A percentile compares a stretch with the other conserved stretches of the same genome.
phyloP scores from a whole-genome alignment of 2,888 invertebrate genomes.

The Agonopterix subpropinquella region DNA sequence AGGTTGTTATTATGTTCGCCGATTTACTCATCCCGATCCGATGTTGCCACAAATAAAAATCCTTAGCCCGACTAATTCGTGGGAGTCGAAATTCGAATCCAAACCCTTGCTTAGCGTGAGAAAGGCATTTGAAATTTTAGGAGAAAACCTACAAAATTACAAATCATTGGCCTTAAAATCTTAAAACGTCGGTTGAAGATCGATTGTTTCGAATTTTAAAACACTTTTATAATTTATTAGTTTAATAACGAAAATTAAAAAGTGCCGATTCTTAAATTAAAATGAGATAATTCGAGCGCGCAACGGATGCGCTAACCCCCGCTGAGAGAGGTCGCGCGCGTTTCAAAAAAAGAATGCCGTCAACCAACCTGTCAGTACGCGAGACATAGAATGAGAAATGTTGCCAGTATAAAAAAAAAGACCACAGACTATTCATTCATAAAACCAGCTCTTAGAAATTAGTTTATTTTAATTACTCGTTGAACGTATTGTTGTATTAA shows the following conservation, averaged over 20 bases:
- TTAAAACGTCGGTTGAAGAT: neutral
- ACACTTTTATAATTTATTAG: constrained; percentile 23
- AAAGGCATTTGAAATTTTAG: constrained; percentile 28
- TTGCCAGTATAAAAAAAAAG: constrained; percentile 52
- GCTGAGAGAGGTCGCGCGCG: constrained; percentile 66
- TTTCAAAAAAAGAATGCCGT: constrained; percentile 60
- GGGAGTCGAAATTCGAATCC: constrained; percentile 50
- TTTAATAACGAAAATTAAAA: constrained; percentile 24
- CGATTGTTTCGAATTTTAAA: constrained; percentile 9
- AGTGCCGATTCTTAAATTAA: constrained; percentile 58
- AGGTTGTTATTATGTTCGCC: constrained; percentile 64
- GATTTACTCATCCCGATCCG: constrained; percentile 62
- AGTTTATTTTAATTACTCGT: constrained; percentile 73
- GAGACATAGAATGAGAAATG: constrained; percentile 65
- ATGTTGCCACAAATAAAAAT: constrained; percentile 64
- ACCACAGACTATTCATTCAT: constrained; percentile 60
- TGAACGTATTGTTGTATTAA: constrained; percentile 70
- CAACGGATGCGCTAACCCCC: constrained; percentile 64
- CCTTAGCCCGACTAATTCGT: constrained; percentile 56
- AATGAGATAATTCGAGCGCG: constrained; percentile 60
- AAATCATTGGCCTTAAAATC: neutral
- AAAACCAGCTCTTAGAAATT: constrained; percentile 66
- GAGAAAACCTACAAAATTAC: neutral
- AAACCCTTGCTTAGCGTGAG: constrained; percentile 58
- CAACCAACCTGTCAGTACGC: constrained; percentile 64